phyloP scores from a whole-genome alignment of 2,797 vertebrate species.

The Petrocephalus sullivani region DNA sequence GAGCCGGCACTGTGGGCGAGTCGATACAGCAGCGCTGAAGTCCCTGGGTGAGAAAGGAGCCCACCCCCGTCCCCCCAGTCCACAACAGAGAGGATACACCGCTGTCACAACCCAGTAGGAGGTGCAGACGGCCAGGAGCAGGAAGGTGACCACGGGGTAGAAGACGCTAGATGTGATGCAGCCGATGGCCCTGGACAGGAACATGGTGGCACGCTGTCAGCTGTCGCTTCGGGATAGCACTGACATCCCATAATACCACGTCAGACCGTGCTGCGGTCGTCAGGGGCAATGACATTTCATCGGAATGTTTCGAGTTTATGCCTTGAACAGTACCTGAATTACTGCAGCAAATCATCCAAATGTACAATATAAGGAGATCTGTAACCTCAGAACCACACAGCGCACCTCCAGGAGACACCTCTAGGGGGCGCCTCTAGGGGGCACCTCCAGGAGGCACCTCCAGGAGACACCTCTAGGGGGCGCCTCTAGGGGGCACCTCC shows the following conservation, averaged over 20 bases:
- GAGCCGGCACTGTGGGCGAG: not conserved
- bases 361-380: not conserved
- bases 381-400: not conserved
- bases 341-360: not conserved
- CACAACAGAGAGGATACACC: constrained; percentile 79
- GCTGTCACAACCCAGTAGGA: constrained; percentile 87
- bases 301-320: too few species aligned
- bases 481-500: not conserved
- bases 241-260: not conserved
- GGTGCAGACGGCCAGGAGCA: constrained; percentile 83
- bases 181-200: constrained; percentile 75
- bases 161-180: constrained; percentile 83
- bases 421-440: too few species aligned
- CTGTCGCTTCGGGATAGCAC: not conserved
- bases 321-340: not conserved
- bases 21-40: not conserved
- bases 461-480: too few species aligned
- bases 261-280: not conserved
- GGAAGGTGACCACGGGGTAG: constrained; percentile 87
- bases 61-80: not conserved
- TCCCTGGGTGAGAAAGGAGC: not conserved
- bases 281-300: too few species aligned
- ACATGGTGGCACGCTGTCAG: constrained; percentile 26
- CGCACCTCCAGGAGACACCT: not conserved
- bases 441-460: too few species aligned